These are phyloP conservation scores for Alviniconcha marisindica DNA, from an alignment of 1,140 invertebrate species.

Conservation along the genomic window DNA sequence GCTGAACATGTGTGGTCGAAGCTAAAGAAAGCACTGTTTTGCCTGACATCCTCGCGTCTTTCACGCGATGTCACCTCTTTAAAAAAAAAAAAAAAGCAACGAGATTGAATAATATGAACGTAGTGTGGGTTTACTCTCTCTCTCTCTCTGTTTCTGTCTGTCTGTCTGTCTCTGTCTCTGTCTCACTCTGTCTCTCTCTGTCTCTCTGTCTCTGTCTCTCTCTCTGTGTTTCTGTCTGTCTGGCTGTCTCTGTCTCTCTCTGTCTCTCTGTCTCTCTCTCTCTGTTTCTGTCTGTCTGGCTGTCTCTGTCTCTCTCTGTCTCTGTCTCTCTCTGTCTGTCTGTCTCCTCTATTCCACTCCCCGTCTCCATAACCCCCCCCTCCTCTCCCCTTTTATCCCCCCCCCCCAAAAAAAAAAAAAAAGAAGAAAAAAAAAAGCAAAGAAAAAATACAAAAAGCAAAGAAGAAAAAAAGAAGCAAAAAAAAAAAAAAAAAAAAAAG, in stretches of 20 bases:
- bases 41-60: too few species aligned
- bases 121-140: too few species aligned
- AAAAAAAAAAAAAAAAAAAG: background rate
- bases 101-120: too few species aligned
- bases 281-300: background rate
- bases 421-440: too few species aligned
- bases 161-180: background rate
- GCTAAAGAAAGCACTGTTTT: too few species aligned
- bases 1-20: too few species aligned
- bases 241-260: background rate
- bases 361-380: background rate
- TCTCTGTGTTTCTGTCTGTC: background rate
- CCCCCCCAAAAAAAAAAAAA: background rate
- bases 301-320: background rate
- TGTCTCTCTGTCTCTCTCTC: constrained; percentile 19
- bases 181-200: background rate
- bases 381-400: background rate
- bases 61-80: too few species aligned
- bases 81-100: too few species aligned
- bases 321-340: background rate
- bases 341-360: background rate
- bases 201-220: background rate
- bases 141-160: background rate
- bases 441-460: too few species aligned
- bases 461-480: background rate